These are phyloP conservation scores for Camelus dromedarius DNA, from an alignment of 2,113 vertebrate species.

Conservation along the genomic window DNA sequence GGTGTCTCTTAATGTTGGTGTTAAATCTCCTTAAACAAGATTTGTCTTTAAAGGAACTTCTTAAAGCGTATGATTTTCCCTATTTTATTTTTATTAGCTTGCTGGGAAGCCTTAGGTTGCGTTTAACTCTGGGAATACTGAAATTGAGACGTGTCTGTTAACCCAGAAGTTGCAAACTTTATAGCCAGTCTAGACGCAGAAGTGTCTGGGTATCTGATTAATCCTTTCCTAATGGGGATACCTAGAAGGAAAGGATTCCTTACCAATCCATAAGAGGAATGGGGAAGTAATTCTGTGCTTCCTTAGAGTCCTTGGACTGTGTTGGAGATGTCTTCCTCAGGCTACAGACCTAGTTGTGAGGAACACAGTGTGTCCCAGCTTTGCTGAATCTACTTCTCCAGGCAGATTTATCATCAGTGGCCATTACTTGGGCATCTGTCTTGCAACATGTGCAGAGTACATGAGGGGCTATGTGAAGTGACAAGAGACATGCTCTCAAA, in stretches of 20 bases:
- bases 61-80: slow-evolving; percentile 36
- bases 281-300: background rate
- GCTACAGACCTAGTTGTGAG: background rate
- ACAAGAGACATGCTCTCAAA: background rate
- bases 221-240: background rate
- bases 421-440: background rate
- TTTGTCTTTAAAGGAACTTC: slow-evolving; percentile 31
- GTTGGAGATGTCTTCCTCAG: background rate
- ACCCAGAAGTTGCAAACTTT: background rate
- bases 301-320: background rate
- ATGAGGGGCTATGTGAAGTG: background rate
- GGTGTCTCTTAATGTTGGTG: slow-evolving; percentile 41
- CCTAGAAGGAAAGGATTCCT: background rate
- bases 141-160: background rate
- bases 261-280: background rate
- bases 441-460: background rate
- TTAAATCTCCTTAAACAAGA: slow-evolving; percentile 47
- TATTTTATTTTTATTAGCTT: slow-evolving; percentile 26
- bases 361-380: background rate
- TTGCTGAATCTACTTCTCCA: background rate
- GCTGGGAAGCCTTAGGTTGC: background rate
- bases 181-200: slow-evolving; percentile 8
- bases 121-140: slow-evolving; percentile 34
- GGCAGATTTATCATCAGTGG: background rate
- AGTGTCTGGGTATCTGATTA: background rate